phyloP scores from a whole-genome alignment of 37 sponge, comb jelly and placozoan genomes.

The Beroe forskalii region DNA sequence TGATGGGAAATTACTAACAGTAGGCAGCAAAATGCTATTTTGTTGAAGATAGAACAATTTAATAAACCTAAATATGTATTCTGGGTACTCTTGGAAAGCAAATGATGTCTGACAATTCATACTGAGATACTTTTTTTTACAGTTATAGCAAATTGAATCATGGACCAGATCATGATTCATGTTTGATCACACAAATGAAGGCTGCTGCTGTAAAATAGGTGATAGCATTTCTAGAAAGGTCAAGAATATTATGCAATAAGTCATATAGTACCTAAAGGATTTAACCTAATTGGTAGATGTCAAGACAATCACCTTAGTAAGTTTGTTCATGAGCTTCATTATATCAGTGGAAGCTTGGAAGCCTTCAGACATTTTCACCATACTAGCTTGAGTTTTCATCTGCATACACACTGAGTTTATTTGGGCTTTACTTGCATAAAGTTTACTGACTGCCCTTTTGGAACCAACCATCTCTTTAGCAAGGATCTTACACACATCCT shows the following conservation, averaged over 20 bases:
- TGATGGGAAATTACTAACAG: too few species aligned
- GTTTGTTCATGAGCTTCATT: conserved; percentile 89
- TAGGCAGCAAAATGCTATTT: too few species aligned
- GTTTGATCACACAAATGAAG: too few species aligned
- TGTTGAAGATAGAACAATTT: too few species aligned
- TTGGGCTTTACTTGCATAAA: conserved; percentile 97
- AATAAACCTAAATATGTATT: too few species aligned
- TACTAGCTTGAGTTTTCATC: conserved; percentile 94
- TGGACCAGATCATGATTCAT: too few species aligned
- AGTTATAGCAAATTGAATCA: too few species aligned
- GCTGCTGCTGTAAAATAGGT: too few species aligned
- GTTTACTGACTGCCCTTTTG: conserved; percentile 82
- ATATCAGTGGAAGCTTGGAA: conserved; percentile 94
- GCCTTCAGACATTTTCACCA: conserved; percentile 85
- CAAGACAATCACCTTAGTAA: conserved; percentile 68
- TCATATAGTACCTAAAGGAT: background rate
- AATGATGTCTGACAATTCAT: too few species aligned
- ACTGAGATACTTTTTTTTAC: too few species aligned
- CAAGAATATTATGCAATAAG: background rate
- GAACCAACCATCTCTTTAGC: conserved; percentile 97
- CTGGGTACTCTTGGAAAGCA: too few species aligned
- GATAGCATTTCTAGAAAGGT: too few species aligned
- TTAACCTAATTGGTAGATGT: background rate
- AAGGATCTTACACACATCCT: conserved; percentile 91
- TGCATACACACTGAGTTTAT: conserved; percentile 97